Evolutionary conservation across 2,113 vertebrate genomes (phyloP).

Genomic region (Equus przewalskii): DNA sequence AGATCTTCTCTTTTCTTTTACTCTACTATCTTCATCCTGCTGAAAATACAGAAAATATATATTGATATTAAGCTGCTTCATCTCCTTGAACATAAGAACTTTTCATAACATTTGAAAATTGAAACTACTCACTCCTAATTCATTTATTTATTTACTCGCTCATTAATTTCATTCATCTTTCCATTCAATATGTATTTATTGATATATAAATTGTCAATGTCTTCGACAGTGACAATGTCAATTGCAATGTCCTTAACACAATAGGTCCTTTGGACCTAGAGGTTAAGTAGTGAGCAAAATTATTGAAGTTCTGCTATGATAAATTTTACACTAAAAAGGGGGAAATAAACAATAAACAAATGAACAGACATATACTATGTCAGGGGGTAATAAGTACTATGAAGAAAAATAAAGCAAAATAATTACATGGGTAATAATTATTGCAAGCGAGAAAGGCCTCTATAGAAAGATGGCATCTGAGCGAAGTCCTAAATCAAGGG

Average conservation of each 20-base stretch:
- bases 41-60: not conserved
- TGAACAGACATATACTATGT: not conserved
- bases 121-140: not conserved
- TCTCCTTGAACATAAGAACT: not conserved
- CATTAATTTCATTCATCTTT: not conserved
- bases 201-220: too few relatives aligned
- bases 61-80: not conserved
- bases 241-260: not conserved
- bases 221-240: not conserved
- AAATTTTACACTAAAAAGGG: not conserved
- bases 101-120: not conserved
- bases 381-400: not conserved
- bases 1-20: not conserved
- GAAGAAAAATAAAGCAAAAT: not conserved
- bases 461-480: not conserved
- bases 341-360: not conserved
- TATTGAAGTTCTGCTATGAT: not conserved
- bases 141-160: not conserved
- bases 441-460: not conserved
- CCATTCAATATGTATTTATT: not conserved
- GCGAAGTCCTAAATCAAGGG: not conserved
- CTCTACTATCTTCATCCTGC: not conserved
- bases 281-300: not conserved
- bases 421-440: not conserved
- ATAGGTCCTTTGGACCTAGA: accelerated